Base-by-base conservation (phyloP, 2,113 vertebrate genomes). In the Oncorhynchus kisutch region DNA sequence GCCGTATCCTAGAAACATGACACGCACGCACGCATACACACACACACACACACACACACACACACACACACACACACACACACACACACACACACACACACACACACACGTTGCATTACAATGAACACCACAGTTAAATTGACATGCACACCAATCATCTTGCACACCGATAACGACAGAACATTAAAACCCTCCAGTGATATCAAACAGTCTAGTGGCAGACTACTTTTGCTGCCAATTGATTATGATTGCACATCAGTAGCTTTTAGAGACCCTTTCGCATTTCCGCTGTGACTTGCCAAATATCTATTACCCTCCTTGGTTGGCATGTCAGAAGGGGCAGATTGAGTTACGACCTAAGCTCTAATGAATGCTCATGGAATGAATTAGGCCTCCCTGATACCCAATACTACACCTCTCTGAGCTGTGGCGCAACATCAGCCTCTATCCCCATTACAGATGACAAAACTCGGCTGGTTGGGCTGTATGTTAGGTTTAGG, bases 1-100 rank as follows among this genome's bases (percentile, higher is more conserved):
- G 97, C 97, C n/a, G 97, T 99, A 87, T 99, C 97, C 97, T 99
- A 84, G 31, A n/a, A n/a, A 18, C 9, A 45, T 45, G 14, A 48
- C 8, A 80, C 27, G 3, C 27, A 0, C 27, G 0, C 27, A 3
- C 2, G 0, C 27, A 39, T 0, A 8, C 34, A 6, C 1, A 0
- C 34, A 66, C n/a, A 29, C 9, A 80, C 5, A 9, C 16, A 22
- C 18, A 24, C 59, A 62, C 18, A 0, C 27, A 39, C 6, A 2
- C 34, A 5, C n/a, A 29, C 8, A 80, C 25, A 2, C 25, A 25
- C 25, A 2, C 25, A 25, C 25, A 2, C 68, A 72, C 3, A 69
- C 25, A 76, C 74, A 72, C 45, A 69, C 29, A 29, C 29, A 29
- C 29, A 4, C 29, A 29, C 29, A 4, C 29, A 5, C 4, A 5